A percentile compares a stretch with the other conserved stretches of the same genome.
phyloP scores from a whole-genome alignment of 2,797 vertebrate species.

The Salmo trutta region DNA sequence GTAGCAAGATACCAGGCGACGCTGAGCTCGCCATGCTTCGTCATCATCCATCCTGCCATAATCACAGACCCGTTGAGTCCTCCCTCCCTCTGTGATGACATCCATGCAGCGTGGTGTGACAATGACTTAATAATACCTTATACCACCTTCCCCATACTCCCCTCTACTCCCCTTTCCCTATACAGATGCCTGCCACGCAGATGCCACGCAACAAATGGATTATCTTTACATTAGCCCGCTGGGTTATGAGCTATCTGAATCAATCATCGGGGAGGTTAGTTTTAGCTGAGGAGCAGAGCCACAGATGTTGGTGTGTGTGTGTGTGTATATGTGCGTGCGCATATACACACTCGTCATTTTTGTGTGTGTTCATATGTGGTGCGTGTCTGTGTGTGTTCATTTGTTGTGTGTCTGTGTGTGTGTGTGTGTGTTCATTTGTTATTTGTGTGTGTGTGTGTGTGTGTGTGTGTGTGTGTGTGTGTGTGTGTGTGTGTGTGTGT shows the following conservation, averaged over 20 bases:
- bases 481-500: no score
- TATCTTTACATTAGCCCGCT: conserved; percentile 63
- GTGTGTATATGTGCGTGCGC: background rate
- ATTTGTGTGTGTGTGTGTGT: no score
- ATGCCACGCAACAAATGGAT: conserved; percentile 63
- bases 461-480: background rate
- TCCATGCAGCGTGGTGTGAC: conserved; percentile 36
- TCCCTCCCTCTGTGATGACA: conserved; percentile 45
- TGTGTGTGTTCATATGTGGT: no score
- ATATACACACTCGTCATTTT: no score
- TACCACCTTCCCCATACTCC: conserved; percentile 17
- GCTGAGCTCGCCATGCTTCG: background rate
- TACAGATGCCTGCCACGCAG: background rate
- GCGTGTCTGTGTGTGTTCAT: no score
- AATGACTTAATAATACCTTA: conserved; percentile 39
- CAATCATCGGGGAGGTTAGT: conserved; percentile 58
- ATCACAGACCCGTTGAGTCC: conserved; percentile 25
- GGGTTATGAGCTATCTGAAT: conserved; percentile 55
- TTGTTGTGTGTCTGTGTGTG: no score
- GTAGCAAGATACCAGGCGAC: background rate
- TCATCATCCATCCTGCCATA: conserved; percentile 41
- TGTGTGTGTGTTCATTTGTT: no score
- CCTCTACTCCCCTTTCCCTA: no score
- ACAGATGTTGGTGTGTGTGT: conserved; percentile 14
- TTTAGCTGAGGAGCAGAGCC: conserved; percentile 39